A percentile compares a stretch with the other conserved stretches of the same genome.
These are phyloP conservation scores for Scaptomyza flava DNA, from an alignment of 2,888 invertebrate genomes.

Conservation along the genomic window DNA sequence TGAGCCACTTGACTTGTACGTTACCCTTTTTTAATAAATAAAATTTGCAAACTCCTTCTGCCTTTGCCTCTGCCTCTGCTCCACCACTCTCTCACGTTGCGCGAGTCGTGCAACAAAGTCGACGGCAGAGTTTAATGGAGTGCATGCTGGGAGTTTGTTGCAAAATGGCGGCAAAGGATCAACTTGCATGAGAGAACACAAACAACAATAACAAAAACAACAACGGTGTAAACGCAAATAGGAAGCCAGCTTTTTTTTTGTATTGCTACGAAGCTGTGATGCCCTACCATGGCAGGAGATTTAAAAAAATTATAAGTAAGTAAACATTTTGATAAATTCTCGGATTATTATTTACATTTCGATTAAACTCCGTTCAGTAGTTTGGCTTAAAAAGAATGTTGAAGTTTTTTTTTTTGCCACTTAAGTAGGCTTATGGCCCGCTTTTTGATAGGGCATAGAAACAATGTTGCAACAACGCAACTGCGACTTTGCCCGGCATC, in stretches of 20 bases:
- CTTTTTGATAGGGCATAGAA: slow-evolving; percentile 31
- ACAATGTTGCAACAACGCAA: slow-evolving; percentile 56
- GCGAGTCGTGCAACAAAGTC: slow-evolving; percentile 69
- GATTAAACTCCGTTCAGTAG: neutral
- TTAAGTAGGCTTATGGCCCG: neutral
- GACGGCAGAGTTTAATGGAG: slow-evolving; percentile 79
- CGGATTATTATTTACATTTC: neutral
- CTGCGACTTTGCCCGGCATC: slow-evolving; percentile 61
- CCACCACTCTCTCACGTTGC: neutral
- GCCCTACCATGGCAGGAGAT: neutral
- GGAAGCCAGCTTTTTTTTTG: neutral
- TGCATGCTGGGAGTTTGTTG: slow-evolving; percentile 71
- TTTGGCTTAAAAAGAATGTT: neutral
- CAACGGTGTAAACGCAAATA: slow-evolving; percentile 43
- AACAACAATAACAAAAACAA: slow-evolving; percentile 31
- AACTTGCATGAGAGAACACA: slow-evolving; percentile 66
- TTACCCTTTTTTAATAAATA: slow-evolving; percentile 77
- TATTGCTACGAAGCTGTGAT: slow-evolving; percentile 18
- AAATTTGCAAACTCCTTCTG: slow-evolving; percentile 61
- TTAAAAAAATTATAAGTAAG: neutral
- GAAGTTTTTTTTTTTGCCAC: neutral
- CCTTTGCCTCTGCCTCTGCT: neutral
- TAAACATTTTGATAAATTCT: neutral
- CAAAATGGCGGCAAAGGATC: slow-evolving; percentile 79
- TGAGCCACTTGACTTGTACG: slow-evolving; percentile 78